Base-by-base conservation (phyloP, 2,888 invertebrate species). In the Drosophila buzzatii region DNA sequence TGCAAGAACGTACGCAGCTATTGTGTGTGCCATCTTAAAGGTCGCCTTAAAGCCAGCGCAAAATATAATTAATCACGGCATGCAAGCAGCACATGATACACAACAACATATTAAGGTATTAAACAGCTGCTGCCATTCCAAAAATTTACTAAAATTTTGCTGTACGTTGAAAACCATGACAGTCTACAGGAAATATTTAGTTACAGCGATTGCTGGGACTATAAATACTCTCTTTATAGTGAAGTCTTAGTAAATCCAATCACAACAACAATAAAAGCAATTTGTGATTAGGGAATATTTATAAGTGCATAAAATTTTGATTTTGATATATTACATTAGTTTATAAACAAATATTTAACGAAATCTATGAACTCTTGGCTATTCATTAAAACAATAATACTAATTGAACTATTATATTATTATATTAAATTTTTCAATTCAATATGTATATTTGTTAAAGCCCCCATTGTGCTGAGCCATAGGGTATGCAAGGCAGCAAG, bases 21-120 rank as follows among this genome's bases (percentile, higher is more conserved):
- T 16, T 57, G 49, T 53, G 49, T 53, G 51, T 55, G 53, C 49
- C 70, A 52, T 18, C 31, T 65, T 51, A 70, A 81, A 79, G 79
- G 73, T 59, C 67, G 69, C 62, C 42, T 86, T 79, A 72, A 87
- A 87, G 85, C 80, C 80, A 53, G 61, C 49, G 27, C 39, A 16
- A 77, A 69, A 75, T 77, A 85, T 72, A 85, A 83, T 83, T 75
- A 88, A 78, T 82, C 56, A 65, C 56, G 27, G 42, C 33, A 47
- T 58, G 67, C 62, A 49, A 57, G 49, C 67, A 61, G 76, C 85
- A 81, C 64, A 76, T 70, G 74, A 69, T 65, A 64, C 76, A 56
- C 35, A 56, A 56, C 35, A 56, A 53, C 20, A 65, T 66, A 76
- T 75, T 69, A 68, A 65, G 57, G 67, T 68, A 61, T 77, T 72